Percentiles rank a stretch among this genome's conserved stretches.
Evolutionary conservation across 2,797 vertebrate species (phyloP).

Genomic region (Echeneis naucrates): DNA sequence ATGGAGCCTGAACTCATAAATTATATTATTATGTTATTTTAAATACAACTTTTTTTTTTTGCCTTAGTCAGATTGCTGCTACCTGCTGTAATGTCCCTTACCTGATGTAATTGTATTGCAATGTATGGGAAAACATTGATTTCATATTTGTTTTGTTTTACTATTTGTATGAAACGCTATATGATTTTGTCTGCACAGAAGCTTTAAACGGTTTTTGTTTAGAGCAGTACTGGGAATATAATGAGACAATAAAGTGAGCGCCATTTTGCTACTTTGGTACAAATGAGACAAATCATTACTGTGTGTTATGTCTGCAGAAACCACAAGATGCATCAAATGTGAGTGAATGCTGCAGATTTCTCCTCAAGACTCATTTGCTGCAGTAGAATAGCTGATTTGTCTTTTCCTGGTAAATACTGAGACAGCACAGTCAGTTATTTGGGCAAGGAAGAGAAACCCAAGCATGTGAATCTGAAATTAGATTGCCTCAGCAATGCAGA

Average conservation of each 20-base stretch:
- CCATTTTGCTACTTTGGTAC: slow-evolving; percentile 50
- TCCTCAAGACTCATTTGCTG: neutral
- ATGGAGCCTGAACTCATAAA: slow-evolving; percentile 60
- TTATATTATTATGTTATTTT: slow-evolving; percentile 60
- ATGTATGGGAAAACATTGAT: slow-evolving; percentile 38
- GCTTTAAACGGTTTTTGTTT: slow-evolving; percentile 31
- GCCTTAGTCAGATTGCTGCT: slow-evolving; percentile 84
- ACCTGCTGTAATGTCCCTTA: slow-evolving; percentile 72
- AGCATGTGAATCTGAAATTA: neutral
- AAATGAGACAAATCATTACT: slow-evolving; percentile 19
- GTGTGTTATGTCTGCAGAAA: slow-evolving; percentile 26
- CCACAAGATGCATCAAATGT: neutral
- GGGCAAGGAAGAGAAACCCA: slow-evolving; percentile 16
- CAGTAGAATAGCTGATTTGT: neutral
- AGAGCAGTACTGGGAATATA: slow-evolving; percentile 39
- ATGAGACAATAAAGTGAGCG: slow-evolving; percentile 54
- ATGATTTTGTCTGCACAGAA: slow-evolving; percentile 13
- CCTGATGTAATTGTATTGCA: slow-evolving; percentile 72
- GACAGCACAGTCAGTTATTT: neutral
- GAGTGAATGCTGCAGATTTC: neutral
- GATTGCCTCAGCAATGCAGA: slow-evolving; percentile 3
- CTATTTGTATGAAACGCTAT: slow-evolving; percentile 34
- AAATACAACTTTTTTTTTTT: slow-evolving; percentile 58
- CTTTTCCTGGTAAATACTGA: neutral
- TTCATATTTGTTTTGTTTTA: slow-evolving; percentile 19